Evolutionary conservation across 2,888 invertebrate genomes (phyloP).

Genomic region (Rotaria magnacalcarata): DNA sequence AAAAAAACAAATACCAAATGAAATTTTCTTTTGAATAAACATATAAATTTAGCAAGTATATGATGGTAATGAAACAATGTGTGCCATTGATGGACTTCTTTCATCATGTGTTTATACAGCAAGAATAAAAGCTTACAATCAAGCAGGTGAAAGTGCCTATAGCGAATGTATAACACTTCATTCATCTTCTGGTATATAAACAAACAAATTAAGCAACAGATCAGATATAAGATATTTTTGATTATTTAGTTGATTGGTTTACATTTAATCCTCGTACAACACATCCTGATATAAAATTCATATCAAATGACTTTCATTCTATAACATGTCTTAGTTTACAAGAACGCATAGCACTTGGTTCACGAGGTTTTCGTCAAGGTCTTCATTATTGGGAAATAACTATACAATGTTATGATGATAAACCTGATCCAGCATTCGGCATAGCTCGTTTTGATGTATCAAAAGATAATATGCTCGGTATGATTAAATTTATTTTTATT

Average conservation of each 20-base stretch:
- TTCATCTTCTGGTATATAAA: slow-evolving; percentile 80
- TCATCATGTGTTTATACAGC: slow-evolving; percentile 95
- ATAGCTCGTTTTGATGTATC: slow-evolving; percentile 84
- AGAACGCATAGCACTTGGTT: slow-evolving; percentile 83
- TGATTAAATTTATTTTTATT: slow-evolving; percentile 52
- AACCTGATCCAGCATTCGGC: slow-evolving; percentile 93
- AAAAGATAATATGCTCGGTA: slow-evolving; percentile 89
- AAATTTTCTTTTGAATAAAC: no score
- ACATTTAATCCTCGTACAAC: slow-evolving; percentile 78
- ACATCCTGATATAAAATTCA: slow-evolving; percentile 77
- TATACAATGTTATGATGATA: slow-evolving; percentile 85
- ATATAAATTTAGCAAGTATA: slow-evolving; percentile 77
- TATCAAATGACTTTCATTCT: slow-evolving; percentile 61
- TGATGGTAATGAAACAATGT: slow-evolving; percentile 90
- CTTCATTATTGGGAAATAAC: slow-evolving; percentile 92
- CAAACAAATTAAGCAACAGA: slow-evolving; percentile 39
- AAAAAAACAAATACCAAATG: background rate
- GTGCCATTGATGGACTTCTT: slow-evolving; percentile 92
- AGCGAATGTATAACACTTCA: slow-evolving; percentile 89
- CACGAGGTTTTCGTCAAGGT: slow-evolving; percentile 87
- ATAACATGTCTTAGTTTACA: slow-evolving; percentile 87
- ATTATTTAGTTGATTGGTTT: slow-evolving; percentile 69
- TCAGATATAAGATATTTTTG: background rate
- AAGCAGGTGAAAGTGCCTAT: slow-evolving; percentile 86
- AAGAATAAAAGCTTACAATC: slow-evolving; percentile 87